Base-by-base conservation (phyloP, 2,113 vertebrate species). In the Callopanchax toddi region DNA sequence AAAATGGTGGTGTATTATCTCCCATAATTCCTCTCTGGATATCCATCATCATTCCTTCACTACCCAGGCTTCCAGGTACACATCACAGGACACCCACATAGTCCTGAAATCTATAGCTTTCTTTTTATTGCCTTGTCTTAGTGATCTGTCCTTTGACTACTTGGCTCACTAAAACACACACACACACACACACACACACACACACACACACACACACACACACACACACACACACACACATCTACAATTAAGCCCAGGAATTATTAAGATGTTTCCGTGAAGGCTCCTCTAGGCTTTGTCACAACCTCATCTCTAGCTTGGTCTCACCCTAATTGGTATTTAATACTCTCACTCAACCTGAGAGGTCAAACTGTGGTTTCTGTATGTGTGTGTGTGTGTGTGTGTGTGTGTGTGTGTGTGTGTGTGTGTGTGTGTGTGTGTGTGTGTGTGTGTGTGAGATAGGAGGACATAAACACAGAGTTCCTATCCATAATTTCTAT, bases 261-360 rank as follows among this genome's bases (percentile, higher is more conserved):
- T 88, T 80, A 90, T 90, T 89, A 89, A 86, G 83, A 50, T 74
- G 64, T 76, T 80, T 90, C 87, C 86, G 83, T 71, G 37, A 81
- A 79, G 86, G 78, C 86, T 81, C 67, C 69, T 86, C 64, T 52
- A 72, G 79, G 82, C 71, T 81, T 69, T 69, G 54, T 75, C 66
- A 63, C 79, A 86, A 61, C 79, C 81, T 81, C 74, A 87, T 71
- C 71, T 67, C 67, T 64, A 76, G 66, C 29, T 51, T 13, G 32
- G 11, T 79, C 68, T 67, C 65, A 68, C 52, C 74, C 77, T 90
- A 89, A 92, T 91, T 90, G 84, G 82, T 85, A 86, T 91, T 90
- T 88, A 90, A 91, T 89, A 74, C 68, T 88, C 78, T 87, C 76
- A 78, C 75, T 88, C 67, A 83, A 83, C 86, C 78, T 63, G 40